Base-by-base conservation (phyloP, 2,113 vertebrate genomes). In the Calidris pygmaea region DNA sequence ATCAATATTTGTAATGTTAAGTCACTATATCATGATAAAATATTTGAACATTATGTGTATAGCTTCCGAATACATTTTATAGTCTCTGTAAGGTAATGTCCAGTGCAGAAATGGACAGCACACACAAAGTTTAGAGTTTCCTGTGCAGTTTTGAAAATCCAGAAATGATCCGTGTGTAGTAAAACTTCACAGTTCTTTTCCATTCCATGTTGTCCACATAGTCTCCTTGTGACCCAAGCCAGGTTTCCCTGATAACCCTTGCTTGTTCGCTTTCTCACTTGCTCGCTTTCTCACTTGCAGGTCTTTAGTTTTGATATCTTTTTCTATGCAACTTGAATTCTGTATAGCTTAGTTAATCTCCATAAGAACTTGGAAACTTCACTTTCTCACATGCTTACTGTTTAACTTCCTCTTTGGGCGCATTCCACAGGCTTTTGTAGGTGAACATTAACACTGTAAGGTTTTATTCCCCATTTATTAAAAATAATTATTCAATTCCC, bases 1-100 rank as follows among this genome's bases (percentile, higher is more conserved):
- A 62, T 95, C 63, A 81, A 66, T 92, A 84, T 91, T 93, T 94
- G 20, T 70, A 81, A 82, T 80, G 45, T 53, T 92, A 76, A 34
- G 34, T 60, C 84, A 95, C 85, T 84, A 84, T 24, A 63, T 53
- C 10, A 3, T 56, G 34, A 74, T 8, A 90, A 80, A 94, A 70
- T 87, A 85, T 56, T 83, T 93, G 48, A 93, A 86, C 59, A 66
- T 88, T 58, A 37, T 37, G 8, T 6, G 5, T 85, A 80, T 53
- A 43, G 7, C n/a, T 82, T 89, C 19, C 48, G 92, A 95, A 83
- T 29, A 58, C 2, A 30, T 84, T 77, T 91, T 66, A 23, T 52
- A 39, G 52, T 79, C 43, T 35, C 39, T 65, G 12, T 34, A 67
- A 93, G 27, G 19, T 16, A 72, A 14, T 35, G n/a, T 53, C 24